Percentiles rank a stretch among this genome's conserved stretches.
phyloP scores from a whole-genome alignment of 2,888 invertebrate genomes.

The Luperina testacea region DNA sequence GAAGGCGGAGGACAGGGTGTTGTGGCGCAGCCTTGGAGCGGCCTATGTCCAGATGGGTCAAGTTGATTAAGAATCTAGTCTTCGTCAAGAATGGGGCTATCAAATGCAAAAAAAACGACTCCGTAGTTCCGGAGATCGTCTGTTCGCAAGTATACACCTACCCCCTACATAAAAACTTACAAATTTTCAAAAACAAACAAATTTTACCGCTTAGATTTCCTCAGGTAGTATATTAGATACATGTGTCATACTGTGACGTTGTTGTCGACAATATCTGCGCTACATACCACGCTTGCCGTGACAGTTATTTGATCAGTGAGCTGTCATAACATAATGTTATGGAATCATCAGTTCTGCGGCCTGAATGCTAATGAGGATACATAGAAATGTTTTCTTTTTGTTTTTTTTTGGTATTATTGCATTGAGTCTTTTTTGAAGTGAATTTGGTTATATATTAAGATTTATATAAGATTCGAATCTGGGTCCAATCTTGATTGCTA shows the following conservation, averaged over 20 bases:
- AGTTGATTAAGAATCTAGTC: too few species aligned
- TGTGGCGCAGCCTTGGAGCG: too few species aligned
- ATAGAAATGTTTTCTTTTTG: neutral
- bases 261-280: neutral
- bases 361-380: conserved; percentile 40
- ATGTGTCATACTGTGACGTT: neutral
- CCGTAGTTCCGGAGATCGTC: too few species aligned
- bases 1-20: too few species aligned
- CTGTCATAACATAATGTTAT: conserved; percentile 29
- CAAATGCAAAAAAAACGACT: too few species aligned
- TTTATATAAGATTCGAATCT: neutral
- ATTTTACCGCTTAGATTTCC: neutral
- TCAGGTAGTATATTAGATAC: too few species aligned
- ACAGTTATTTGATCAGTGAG: conserved; percentile 12
- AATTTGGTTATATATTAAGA: neutral
- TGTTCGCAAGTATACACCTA: too few species aligned
- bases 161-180: too few species aligned
- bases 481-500: neutral
- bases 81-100: too few species aligned
- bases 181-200: too few species aligned
- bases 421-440: neutral
- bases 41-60: too few species aligned
- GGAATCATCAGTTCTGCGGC: conserved; percentile 12
- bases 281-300: neutral
- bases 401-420: conserved; percentile 4